Percentiles rank a stretch among this genome's conserved stretches.
Conservation (phyloP, 2,888 invertebrate species). For the Euplagia quadripunctaria region DNA sequence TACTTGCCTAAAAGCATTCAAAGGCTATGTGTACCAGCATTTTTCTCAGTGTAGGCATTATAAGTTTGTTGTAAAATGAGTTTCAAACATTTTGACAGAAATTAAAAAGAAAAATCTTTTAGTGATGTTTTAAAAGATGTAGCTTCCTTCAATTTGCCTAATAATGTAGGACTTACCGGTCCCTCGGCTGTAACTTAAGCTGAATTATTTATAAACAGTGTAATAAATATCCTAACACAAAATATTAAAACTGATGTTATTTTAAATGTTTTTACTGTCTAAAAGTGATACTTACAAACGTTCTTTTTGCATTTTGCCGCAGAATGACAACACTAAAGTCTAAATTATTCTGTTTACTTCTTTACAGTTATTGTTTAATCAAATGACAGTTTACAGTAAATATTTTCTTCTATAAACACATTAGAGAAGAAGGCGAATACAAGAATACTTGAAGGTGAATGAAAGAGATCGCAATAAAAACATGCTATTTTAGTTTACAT, state of each 20-base stretch:
- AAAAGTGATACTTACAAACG: slow-evolving; percentile 1
- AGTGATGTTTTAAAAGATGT: too few relatives aligned
- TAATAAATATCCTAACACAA: neutral
- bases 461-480: neutral
- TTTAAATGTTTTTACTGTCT: neutral
- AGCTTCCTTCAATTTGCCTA: neutral
- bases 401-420: neutral
- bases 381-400: neutral
- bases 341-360: slow-evolving; percentile 1
- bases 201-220: neutral
- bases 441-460: neutral
- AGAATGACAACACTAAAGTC: neutral
- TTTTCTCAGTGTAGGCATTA: too few relatives aligned
- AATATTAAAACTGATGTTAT: neutral
- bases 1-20: too few relatives aligned
- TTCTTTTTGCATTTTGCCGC: neutral
- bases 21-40: too few relatives aligned
- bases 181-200: neutral
- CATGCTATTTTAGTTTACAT: neutral
- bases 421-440: neutral
- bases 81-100: too few relatives aligned
- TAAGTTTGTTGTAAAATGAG: too few relatives aligned
- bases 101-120: too few relatives aligned
- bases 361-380: neutral
- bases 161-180: neutral